A percentile compares a stretch with the other conserved stretches of the same genome.
Conservation (phyloP, 2,113 vertebrate genomes). For the Henicopernis longicauda region DNA sequence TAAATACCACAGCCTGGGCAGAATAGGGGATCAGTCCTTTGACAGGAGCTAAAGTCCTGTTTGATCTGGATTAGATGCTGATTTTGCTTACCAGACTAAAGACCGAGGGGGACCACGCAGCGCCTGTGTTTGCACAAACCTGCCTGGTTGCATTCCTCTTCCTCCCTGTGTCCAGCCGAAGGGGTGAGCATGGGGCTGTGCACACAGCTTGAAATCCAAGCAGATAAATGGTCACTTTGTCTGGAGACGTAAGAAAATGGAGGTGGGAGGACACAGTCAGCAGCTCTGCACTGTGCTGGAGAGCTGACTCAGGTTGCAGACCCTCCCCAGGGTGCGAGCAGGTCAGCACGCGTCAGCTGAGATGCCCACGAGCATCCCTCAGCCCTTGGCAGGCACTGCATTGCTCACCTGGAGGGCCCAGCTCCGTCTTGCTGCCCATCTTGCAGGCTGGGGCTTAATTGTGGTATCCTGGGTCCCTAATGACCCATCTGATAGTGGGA, state of each 20-base stretch:
- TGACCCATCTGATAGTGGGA: neutral
- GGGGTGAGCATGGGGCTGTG: neutral
- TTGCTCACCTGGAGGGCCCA: neutral
- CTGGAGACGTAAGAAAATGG: neutral
- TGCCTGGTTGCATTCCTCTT: slow-evolving; percentile 60
- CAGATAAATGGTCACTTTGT: slow-evolving; percentile 11
- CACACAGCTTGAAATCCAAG: slow-evolving; percentile 23
- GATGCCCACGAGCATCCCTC: rapidly evolving
- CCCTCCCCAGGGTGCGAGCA: neutral
- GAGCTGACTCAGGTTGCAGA: neutral
- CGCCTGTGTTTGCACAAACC: slow-evolving; percentile 63
- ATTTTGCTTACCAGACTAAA: slow-evolving; percentile 68
- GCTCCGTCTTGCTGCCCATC: rapidly evolving
- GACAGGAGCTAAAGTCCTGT: slow-evolving; percentile 69
- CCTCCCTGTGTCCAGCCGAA: neutral
- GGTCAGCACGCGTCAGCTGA: neutral
- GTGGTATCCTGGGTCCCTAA: neutral
- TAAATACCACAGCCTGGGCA: slow-evolving; percentile 49
- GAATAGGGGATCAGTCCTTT: slow-evolving; percentile 62
- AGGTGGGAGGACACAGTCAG: neutral
- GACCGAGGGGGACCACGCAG: slow-evolving; percentile 42
- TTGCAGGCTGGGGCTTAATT: neutral
- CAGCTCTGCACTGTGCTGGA: neutral
- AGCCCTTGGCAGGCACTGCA: rapidly evolving
- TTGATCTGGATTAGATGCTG: slow-evolving; percentile 69